Evolutionary conservation across 2,888 invertebrate genomes (phyloP).

Genomic region (Chaetogeoica ovagalla): DNA sequence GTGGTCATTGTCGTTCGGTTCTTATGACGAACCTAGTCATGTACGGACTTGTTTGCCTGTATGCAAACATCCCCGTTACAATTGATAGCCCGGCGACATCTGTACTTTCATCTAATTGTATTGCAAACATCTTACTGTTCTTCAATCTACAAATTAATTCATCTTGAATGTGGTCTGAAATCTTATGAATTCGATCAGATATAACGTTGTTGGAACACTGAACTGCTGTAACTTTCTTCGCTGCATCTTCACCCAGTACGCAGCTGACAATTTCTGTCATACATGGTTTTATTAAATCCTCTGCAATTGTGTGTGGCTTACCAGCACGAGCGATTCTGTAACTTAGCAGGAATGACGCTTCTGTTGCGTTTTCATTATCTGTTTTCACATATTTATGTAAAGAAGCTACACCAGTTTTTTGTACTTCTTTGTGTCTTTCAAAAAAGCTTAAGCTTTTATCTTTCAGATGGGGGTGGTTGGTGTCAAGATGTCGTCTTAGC

Average conservation of each 20-base stretch:
- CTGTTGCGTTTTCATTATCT: slow-evolving; percentile 25
- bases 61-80: too few relatives aligned
- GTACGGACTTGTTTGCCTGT: too few relatives aligned
- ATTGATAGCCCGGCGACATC: slow-evolving; percentile 21
- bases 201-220: slow-evolving; percentile 26
- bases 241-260: slow-evolving; percentile 15
- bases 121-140: slow-evolving; percentile 13
- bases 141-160: slow-evolving; percentile 20
- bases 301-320: slow-evolving; percentile 22
- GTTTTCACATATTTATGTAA: slow-evolving; percentile 14
- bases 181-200: slow-evolving; percentile 31
- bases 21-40: too few relatives aligned
- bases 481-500: slow-evolving; percentile 26
- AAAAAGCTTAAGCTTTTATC: slow-evolving; percentile 2
- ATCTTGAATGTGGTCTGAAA: slow-evolving; percentile 33
- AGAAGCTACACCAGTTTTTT: slow-evolving; percentile 4
- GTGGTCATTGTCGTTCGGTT: too few relatives aligned
- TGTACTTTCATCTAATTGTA: slow-evolving; percentile 22
- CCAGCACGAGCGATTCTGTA: slow-evolving; percentile 22
- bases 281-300: slow-evolving; percentile 23
- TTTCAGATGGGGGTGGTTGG: slow-evolving; percentile 19
- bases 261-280: slow-evolving; percentile 18
- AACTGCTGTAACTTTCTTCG: slow-evolving; percentile 22
- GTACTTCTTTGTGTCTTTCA: slow-evolving; percentile 19
- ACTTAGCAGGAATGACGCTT: too few relatives aligned